phyloP scores from a whole-genome alignment of 2,113 vertebrate genomes.

The Lepidothrix coronata region DNA sequence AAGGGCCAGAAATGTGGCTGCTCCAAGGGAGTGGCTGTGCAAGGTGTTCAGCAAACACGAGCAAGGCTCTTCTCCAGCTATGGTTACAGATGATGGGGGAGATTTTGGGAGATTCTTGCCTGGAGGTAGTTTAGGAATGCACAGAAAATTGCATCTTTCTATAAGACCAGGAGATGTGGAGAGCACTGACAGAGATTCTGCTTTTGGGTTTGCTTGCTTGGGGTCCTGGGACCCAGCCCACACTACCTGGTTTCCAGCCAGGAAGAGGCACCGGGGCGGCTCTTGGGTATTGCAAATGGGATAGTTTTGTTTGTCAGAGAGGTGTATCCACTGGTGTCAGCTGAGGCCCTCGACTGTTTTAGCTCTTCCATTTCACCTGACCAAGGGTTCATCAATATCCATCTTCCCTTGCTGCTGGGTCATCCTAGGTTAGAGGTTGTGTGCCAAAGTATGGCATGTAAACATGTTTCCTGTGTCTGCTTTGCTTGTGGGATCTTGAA shows the following conservation, averaged over 20 bases:
- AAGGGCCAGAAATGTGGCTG: background rate
- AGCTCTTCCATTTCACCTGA: background rate
- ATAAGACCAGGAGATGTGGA: background rate
- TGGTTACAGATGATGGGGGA: background rate
- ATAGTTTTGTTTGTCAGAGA: background rate
- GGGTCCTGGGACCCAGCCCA: background rate
- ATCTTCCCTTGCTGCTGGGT: background rate
- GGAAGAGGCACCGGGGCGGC: background rate
- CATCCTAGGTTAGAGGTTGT: background rate
- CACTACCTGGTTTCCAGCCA: background rate
- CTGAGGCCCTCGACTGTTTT: background rate
- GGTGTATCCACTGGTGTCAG: background rate
- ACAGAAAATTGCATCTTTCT: background rate
- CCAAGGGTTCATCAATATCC: background rate
- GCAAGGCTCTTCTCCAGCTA: background rate
- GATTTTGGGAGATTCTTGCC: background rate
- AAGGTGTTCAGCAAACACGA: background rate
- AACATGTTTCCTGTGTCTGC: background rate
- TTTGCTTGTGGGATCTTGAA: background rate
- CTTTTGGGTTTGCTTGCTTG: background rate
- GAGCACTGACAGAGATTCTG: background rate
- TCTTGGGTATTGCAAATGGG: background rate
- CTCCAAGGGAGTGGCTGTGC: fast-evolving
- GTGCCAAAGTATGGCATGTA: background rate
- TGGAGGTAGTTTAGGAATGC: background rate